Conservation (phyloP, 2,888 invertebrate species). For the Autographa gamma region DNA sequence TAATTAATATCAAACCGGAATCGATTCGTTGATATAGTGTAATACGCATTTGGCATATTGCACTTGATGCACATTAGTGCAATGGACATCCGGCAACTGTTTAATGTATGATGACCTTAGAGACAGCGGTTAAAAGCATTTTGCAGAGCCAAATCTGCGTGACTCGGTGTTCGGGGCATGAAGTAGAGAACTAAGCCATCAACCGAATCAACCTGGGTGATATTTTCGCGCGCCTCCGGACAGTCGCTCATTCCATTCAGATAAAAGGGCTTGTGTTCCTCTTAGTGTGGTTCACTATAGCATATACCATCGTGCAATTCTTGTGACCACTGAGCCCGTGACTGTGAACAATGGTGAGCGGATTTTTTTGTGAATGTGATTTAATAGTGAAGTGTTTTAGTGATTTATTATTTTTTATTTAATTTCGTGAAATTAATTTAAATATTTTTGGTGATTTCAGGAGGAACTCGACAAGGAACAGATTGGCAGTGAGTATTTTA, state of each 20-base stretch:
- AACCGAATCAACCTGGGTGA: constrained; percentile 83
- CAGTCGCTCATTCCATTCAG: constrained; percentile 84
- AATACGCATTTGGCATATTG: constrained; percentile 68
- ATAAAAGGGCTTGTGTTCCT: constrained; percentile 85
- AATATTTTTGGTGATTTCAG: constrained; percentile 84
- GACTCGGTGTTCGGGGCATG: constrained; percentile 48
- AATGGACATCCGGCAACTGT: constrained; percentile 66
- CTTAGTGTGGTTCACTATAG: constrained; percentile 77
- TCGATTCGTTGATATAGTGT: constrained; percentile 63
- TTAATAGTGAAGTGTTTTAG: constrained; percentile 48
- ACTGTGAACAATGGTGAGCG: constrained; percentile 74
- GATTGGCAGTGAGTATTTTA: constrained; percentile 91
- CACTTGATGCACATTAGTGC: constrained; percentile 50
- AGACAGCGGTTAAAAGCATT: constrained; percentile 80
- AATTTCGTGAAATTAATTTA: constrained; percentile 55
- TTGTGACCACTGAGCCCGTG: constrained; percentile 59
- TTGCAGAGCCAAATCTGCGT: constrained; percentile 68
- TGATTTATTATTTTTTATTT: constrained; percentile 48
- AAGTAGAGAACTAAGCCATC: constrained; percentile 40
- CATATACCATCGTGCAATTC: constrained; percentile 76
- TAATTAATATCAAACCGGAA: constrained; percentile 70
- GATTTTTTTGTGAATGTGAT: constrained; percentile 44
- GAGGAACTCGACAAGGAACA: constrained; percentile 94
- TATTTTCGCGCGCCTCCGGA: constrained; percentile 75
- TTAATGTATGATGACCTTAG: constrained; percentile 78